Percentiles rank a stretch among this genome's conserved stretches.
These are phyloP conservation scores for Microplitis manilae DNA, from an alignment of 2,888 invertebrate species.

Conservation along the genomic window DNA sequence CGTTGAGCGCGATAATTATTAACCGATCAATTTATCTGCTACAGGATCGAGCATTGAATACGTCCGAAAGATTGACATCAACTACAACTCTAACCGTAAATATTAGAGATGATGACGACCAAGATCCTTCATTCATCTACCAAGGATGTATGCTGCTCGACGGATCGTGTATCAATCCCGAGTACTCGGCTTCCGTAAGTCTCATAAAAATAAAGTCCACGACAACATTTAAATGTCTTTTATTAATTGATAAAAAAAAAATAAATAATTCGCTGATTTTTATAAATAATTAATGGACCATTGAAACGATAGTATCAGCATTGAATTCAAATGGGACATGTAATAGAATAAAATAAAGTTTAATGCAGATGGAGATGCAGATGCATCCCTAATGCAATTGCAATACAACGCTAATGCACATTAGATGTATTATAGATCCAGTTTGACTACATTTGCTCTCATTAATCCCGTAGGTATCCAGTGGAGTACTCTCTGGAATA, in stretches of 20 bases:
- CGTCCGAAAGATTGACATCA: constrained; percentile 83
- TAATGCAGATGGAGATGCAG: not conserved
- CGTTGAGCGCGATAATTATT: constrained; percentile 33
- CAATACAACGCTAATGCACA: not conserved
- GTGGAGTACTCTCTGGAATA: constrained; percentile 87
- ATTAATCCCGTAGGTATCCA: constrained; percentile 77
- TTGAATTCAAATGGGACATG: constrained; percentile 9
- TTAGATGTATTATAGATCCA: constrained; percentile 19
- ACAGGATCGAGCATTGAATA: constrained; percentile 89
- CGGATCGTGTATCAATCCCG: constrained; percentile 89
- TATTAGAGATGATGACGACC: constrained; percentile 91
- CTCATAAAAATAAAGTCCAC: not conserved
- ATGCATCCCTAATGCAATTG: not conserved
- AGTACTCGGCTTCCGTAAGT: constrained; percentile 86
- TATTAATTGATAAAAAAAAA: constrained; percentile 2
- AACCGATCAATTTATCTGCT: constrained; percentile 33
- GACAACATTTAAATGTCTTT: not conserved
- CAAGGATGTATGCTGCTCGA: constrained; percentile 87
- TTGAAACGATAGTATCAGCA: constrained; percentile 12
- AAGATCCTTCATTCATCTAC: constrained; percentile 92
- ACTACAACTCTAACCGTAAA: constrained; percentile 89
- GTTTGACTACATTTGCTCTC: constrained; percentile 29
- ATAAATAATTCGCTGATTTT: not conserved
- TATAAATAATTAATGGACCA: constrained; percentile 12
- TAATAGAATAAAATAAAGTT: constrained; percentile 7